Evolutionary conservation across 2,113 vertebrate species (phyloP).

Genomic region (Anas platyrhynchos): DNA sequence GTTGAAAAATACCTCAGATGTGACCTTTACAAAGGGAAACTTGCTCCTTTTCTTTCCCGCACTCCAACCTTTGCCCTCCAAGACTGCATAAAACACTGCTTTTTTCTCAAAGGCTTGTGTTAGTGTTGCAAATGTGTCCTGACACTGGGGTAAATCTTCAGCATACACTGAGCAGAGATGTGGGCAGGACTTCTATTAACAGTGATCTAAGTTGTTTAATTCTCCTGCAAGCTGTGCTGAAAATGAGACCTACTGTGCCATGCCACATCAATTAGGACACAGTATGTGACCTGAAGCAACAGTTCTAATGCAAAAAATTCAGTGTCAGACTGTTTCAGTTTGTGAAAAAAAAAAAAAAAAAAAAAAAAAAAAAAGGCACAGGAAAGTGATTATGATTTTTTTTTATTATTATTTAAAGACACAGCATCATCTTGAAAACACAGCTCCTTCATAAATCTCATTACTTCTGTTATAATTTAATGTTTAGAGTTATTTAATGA

Average conservation of each 20-base stretch:
- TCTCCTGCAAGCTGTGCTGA: slow-evolving; percentile 43
- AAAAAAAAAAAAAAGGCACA: neutral
- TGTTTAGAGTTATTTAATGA: neutral
- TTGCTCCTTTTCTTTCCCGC: neutral
- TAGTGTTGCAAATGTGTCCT: neutral
- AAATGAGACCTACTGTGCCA: slow-evolving; percentile 34
- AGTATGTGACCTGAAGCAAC: neutral
- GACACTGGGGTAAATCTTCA: neutral
- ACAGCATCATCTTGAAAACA: neutral
- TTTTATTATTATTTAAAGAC: neutral
- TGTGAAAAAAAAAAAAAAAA: neutral
- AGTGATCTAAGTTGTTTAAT: neutral
- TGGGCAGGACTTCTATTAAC: neutral
- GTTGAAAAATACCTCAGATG: neutral
- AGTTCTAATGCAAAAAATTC: neutral
- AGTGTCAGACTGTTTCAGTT: neutral
- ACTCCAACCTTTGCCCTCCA: neutral
- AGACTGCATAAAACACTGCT: neutral
- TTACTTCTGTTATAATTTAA: neutral
- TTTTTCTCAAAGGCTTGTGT: neutral
- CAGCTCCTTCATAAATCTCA: neutral
- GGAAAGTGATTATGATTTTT: neutral
- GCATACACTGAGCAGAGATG: neutral
- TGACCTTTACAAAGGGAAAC: slow-evolving; percentile 7
- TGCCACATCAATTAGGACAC: neutral